Base-by-base conservation (phyloP, 2,797 vertebrate genomes). In the Crocodylus rhombifer region DNA sequence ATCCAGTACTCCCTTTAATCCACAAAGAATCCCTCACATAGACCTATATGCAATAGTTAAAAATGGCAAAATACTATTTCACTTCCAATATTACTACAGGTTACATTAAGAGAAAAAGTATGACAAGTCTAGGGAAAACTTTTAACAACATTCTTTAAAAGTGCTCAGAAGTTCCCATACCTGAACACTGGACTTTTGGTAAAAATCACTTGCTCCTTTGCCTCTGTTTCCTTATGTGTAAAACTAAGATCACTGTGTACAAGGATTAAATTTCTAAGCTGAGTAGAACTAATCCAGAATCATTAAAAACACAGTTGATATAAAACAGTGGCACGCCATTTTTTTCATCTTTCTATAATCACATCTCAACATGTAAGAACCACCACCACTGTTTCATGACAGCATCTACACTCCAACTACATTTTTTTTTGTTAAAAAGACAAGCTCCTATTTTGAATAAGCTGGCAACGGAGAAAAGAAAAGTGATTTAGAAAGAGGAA, bases 361-460 rank as follows among this genome's bases (percentile, higher is more conserved):
- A 25, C 7, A 15, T 73, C 51, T 73, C 18, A 73, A 23, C 8
- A 7, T 51, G 51, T 25, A 26, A 16, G 16, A 51, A 42, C 25
- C 33, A 7, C 33, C 51, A 25, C 36, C 14, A 42, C 25, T 51
- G 23, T 16, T 73, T 25, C 42, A 23, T 42, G 14, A 25, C 21
- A 73, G 36, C n/a, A 16, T 21, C 28, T 30, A 7, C 51, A n/a
- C 23, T 76, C 28, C 56, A 57, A 82, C 75, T 93, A 84, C 42
- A 51, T 16, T 89, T 21, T 33, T 85, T 95, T 96, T 91, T 87
- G 7, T 26, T 82, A 88, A 16, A 92, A 95, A 95, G 73, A 65
- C 75, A 93, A 80, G 21, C 42, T 90, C 80, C 61, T 75, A 94
- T 83, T 90, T 78, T 91, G 36, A 36, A 80, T n/a, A 77, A 90